Conservation (phyloP, 2,888 invertebrate species). For the Phyllotreta cruciferae region DNA sequence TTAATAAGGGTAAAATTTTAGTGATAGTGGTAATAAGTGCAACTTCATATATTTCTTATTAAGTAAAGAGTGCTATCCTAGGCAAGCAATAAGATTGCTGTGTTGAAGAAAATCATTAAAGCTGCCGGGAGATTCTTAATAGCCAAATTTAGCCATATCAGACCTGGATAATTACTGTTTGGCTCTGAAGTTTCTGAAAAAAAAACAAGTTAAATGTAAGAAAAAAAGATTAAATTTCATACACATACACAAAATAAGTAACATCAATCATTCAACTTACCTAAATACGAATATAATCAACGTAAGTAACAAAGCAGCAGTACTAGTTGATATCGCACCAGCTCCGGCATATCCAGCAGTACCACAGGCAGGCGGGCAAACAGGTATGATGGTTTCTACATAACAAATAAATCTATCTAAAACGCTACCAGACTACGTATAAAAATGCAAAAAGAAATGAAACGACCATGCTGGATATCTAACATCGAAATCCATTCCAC, state of each 20-base stretch:
- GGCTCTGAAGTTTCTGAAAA: slow-evolving; percentile 72
- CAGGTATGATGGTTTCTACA: slow-evolving; percentile 88
- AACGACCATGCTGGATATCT: background rate
- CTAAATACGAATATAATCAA: slow-evolving; percentile 60
- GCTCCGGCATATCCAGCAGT: slow-evolving; percentile 70
- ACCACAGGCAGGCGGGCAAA: slow-evolving; percentile 92
- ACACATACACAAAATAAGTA: slow-evolving; percentile 10
- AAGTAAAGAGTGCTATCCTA: too few species aligned
- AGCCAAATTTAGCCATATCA: slow-evolving; percentile 62
- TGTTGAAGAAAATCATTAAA: slow-evolving; percentile 11
- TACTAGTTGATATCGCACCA: slow-evolving; percentile 62
- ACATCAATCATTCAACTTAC: slow-evolving; percentile 55
- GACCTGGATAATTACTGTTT: slow-evolving; percentile 75
- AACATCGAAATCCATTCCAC: background rate
- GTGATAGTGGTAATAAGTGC: too few species aligned
- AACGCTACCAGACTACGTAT: slow-evolving; percentile 34
- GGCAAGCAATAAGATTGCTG: slow-evolving; percentile 7
- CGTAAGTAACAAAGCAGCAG: slow-evolving; percentile 63
- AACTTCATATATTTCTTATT: too few species aligned
- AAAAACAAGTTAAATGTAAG: slow-evolving; percentile 47
- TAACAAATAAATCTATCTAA: slow-evolving; percentile 48
- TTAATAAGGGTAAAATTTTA: too few species aligned
- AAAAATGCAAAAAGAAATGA: slow-evolving; percentile 9
- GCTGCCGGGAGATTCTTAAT: slow-evolving; percentile 33
- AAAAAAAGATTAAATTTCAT: slow-evolving; percentile 10